These are phyloP conservation scores for Malurus cyaneus DNA, from an alignment of 2,113 vertebrate genomes.

Conservation along the genomic window DNA sequence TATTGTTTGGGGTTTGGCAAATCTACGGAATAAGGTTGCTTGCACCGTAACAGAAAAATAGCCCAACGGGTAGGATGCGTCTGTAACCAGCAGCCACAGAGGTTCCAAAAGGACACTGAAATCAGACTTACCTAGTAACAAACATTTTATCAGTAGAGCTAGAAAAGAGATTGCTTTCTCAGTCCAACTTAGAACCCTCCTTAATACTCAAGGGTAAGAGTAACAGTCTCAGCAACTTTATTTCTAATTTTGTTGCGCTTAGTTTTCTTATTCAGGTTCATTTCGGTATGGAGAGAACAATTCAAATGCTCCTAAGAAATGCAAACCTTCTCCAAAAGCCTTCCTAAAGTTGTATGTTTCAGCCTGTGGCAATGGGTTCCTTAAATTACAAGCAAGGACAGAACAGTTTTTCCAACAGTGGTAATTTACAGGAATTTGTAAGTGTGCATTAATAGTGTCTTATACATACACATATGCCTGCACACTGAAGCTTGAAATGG, in stretches of 20 bases:
- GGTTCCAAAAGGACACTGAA: not conserved
- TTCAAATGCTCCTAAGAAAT: not conserved
- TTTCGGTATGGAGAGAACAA: not conserved
- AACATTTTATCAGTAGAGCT: not conserved
- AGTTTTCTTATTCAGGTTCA: not conserved
- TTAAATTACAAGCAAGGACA: not conserved
- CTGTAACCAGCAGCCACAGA: not conserved
- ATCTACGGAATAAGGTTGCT: conserved; percentile 13
- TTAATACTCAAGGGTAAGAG: not conserved
- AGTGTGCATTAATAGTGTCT: not conserved
- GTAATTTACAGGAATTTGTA: not conserved
- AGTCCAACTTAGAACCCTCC: not conserved
- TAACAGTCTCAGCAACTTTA: not conserved
- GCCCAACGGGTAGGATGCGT: not conserved
- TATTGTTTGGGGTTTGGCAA: conserved; percentile 52
- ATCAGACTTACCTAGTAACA: not conserved
- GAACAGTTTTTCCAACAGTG: not conserved
- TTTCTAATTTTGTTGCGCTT: not conserved
- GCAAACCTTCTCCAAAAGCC: not conserved
- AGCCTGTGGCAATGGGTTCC: not conserved
- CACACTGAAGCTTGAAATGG: not conserved
- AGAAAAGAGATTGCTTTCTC: not conserved
- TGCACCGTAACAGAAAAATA: not conserved
- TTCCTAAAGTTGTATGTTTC: not conserved
- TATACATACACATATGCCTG: not conserved